Evolutionary conservation across 1,140 invertebrate species (phyloP).

Genomic region (Heliconius himera): DNA sequence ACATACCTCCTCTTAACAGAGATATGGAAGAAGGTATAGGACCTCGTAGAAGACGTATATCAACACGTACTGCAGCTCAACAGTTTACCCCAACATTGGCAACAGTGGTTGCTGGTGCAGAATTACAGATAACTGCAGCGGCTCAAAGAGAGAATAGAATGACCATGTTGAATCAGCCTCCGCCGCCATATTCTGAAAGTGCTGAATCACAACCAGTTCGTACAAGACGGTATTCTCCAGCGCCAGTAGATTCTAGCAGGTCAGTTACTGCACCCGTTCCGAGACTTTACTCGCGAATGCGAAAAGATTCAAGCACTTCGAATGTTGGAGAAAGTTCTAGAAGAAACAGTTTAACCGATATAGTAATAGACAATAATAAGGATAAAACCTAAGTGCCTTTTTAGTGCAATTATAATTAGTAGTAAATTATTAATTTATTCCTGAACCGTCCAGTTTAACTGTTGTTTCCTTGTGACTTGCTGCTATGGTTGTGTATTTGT

Average conservation of each 20-base stretch:
- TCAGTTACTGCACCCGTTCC: slow-evolving; percentile 64
- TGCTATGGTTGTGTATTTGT: slow-evolving; percentile 15
- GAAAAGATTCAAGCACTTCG: slow-evolving; percentile 64
- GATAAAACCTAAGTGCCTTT: slow-evolving; percentile 70
- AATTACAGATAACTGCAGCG: slow-evolving; percentile 72
- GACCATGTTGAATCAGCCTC: slow-evolving; percentile 67
- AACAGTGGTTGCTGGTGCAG: slow-evolving; percentile 72
- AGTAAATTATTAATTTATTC: slow-evolving; percentile 54
- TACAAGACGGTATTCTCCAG: slow-evolving; percentile 70
- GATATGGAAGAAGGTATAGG: slow-evolving; percentile 57
- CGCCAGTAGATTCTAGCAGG: slow-evolving; percentile 54
- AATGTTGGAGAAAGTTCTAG: slow-evolving; percentile 61
- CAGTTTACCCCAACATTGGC: slow-evolving; percentile 75
- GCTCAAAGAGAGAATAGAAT: slow-evolving; percentile 73
- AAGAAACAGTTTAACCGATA: slow-evolving; percentile 70
- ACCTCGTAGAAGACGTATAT: slow-evolving; percentile 67
- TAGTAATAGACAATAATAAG: slow-evolving; percentile 75
- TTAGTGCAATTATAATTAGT: slow-evolving; percentile 58
- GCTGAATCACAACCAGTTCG: slow-evolving; percentile 56
- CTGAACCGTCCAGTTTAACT: slow-evolving; percentile 52
- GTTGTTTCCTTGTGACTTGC: slow-evolving; percentile 12
- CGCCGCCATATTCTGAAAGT: slow-evolving; percentile 71
- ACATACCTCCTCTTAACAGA: slow-evolving; percentile 45
- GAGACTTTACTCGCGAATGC: slow-evolving; percentile 67
- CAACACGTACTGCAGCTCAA: slow-evolving; percentile 65